Percentiles rank a stretch among this genome's conserved stretches.
Conservation (phyloP, 2,888 invertebrate species). For the Allophyes oxyacanthae region DNA sequence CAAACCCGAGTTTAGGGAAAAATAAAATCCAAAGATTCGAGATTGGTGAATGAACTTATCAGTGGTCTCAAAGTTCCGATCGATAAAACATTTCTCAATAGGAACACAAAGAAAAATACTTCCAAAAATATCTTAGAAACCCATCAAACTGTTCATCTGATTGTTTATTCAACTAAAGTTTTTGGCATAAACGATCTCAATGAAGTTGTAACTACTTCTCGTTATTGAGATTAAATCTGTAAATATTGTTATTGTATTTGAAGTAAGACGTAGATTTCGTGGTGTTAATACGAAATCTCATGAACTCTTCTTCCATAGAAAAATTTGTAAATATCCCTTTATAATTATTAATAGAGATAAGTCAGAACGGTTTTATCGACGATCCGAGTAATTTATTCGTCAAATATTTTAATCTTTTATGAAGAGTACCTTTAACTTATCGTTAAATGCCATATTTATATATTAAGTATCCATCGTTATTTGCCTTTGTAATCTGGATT, state of each 20-base stretch:
- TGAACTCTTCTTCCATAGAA: conserved; percentile 87
- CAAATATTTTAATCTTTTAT: conserved; percentile 85
- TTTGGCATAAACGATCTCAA: conserved; percentile 77
- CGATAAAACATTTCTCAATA: conserved; percentile 41
- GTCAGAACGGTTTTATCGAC: conserved; percentile 82
- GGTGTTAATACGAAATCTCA: conserved; percentile 74
- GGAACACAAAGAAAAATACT: conserved; percentile 42
- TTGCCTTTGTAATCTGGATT: conserved; percentile 72
- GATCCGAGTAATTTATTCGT: conserved; percentile 85
- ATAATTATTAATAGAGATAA: conserved; percentile 71
- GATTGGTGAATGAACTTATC: conserved; percentile 61
- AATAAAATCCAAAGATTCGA: conserved; percentile 76
- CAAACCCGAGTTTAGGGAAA: conserved; percentile 88
- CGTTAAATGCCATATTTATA: conserved; percentile 88
- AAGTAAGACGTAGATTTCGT: conserved; percentile 78
- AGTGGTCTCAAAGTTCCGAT: conserved; percentile 51
- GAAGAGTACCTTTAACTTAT: conserved; percentile 86
- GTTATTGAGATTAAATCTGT: conserved; percentile 81
- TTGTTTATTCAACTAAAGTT: conserved; percentile 68
- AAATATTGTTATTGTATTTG: conserved; percentile 85
- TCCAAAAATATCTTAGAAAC: conserved; percentile 50
- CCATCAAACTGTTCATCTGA: conserved; percentile 65
- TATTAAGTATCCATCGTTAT: conserved; percentile 82
- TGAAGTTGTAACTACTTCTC: conserved; percentile 69
- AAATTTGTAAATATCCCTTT: conserved; percentile 89